Base-by-base conservation (phyloP, 2,888 invertebrate genomes). In the Teleiodes luculella region DNA sequence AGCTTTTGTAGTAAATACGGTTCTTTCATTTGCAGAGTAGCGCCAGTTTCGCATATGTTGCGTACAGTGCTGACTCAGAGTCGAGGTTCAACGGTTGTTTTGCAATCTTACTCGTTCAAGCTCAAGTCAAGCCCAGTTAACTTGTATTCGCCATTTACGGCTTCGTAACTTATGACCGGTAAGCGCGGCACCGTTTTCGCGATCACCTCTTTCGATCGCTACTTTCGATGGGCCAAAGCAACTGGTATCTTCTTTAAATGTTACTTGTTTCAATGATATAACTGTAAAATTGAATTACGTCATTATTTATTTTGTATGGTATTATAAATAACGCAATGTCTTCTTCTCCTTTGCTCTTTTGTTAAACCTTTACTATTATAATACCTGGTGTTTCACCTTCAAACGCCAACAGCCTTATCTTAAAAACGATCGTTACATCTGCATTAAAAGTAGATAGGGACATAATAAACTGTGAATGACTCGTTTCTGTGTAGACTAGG, bases 111-210 rank as follows among this genome's bases (percentile, higher is more conserved):
- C 50, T 37, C 8, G 37, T 14, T 8, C 58, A 58, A 61, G 60
- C 60, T 61, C 60, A 64, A 62, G 64, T 4, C 16, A 16, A 18
- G 24, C 24, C 24, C 24, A 24, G 24, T 24, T 67, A 65, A 64
- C 70, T 43, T 43, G 43, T 43, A 28, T 64, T 72, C 54, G 61
- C 80, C 83, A 72, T 83, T 74, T 81, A 79, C 63, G 75, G 78
- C 55, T 58, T 54, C 58, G 56, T 60, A 57, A 60, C 64, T 56
- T 71, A 67, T 71, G 66, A 65, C 66, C 64, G 64, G 62, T 55
- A 67, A 61, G 64, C 63, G 65, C 56, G 53, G 56, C 57, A 10
- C 8, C 16, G 39, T 14, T 14, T 37, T 58, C 55, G 54, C 52
- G 45, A 50, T 57, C 49, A 31, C 50, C 51, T 33, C 36, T 35